phyloP scores from a whole-genome alignment of 1,140 invertebrate species.

The Brachystomella parvula region DNA sequence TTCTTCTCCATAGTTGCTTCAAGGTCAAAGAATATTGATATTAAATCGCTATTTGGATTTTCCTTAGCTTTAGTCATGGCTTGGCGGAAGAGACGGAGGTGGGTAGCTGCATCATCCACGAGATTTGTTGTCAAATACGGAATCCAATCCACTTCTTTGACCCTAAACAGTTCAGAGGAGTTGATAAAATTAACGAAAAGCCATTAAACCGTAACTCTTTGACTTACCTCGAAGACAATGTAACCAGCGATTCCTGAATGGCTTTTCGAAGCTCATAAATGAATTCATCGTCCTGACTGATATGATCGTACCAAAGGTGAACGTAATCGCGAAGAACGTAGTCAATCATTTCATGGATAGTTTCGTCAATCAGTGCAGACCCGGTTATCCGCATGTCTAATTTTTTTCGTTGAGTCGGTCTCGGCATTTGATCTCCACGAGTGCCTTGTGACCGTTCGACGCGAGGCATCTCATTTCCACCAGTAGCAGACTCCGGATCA shows the following conservation, averaged over 20 bases:
- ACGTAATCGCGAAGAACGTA: slow-evolving; percentile 71
- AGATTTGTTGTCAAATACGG: slow-evolving; percentile 73
- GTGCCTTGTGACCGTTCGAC: not conserved
- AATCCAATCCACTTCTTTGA: slow-evolving; percentile 83
- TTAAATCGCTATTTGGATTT: slow-evolving; percentile 53
- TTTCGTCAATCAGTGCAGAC: slow-evolving; percentile 61
- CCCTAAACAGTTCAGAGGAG: slow-evolving; percentile 46
- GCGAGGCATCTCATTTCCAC: not conserved
- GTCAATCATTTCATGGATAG: slow-evolving; percentile 62
- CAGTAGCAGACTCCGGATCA: not conserved
- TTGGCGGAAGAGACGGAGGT: slow-evolving; percentile 72
- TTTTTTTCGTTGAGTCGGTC: slow-evolving; percentile 10
- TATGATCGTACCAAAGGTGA: slow-evolving; percentile 60
- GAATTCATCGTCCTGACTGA: slow-evolving; percentile 52
- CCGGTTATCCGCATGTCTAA: slow-evolving; percentile 54
- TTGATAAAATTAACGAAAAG: not conserved
- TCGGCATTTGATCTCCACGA: not conserved
- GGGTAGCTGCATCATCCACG: slow-evolving; percentile 81
- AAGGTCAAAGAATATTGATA: slow-evolving; percentile 76
- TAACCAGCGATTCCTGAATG: slow-evolving; percentile 49
- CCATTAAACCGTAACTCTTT: not conserved
- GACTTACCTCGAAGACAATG: slow-evolving; percentile 49
- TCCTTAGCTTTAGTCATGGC: slow-evolving; percentile 52
- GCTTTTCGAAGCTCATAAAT: slow-evolving; percentile 48
- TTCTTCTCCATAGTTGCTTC: slow-evolving; percentile 77